Conservation (phyloP, 2,797 vertebrate species). For the Bradypodion pumilum region DNA sequence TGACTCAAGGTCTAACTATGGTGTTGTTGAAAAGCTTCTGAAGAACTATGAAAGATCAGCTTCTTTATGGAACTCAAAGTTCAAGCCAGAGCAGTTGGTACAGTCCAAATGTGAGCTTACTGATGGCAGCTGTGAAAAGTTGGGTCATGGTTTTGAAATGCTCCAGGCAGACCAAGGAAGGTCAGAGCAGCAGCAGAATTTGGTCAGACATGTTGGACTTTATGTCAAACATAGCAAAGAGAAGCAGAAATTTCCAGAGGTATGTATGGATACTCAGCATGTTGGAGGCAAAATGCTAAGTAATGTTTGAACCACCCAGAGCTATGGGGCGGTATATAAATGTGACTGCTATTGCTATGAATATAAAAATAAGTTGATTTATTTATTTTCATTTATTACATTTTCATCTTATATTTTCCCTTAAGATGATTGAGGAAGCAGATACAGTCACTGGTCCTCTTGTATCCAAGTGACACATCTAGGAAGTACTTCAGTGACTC, state of each 20-base stretch:
- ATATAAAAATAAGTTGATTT: conserved; percentile 24
- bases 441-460: background rate
- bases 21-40: conserved; percentile 91
- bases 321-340: too few relatives aligned
- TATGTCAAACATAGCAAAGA: conserved; percentile 68
- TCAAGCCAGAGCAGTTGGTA: conserved; percentile 67
- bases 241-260: conserved; percentile 72
- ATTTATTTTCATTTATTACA: background rate
- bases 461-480: background rate
- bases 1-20: conserved; percentile 94
- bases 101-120: conserved; percentile 63
- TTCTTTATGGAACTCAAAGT: conserved; percentile 65
- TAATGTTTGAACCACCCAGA: too few relatives aligned
- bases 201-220: conserved; percentile 60
- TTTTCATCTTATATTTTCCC: background rate
- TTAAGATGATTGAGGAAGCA: background rate
- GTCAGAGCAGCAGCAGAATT: conserved; percentile 73
- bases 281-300: too few relatives aligned
- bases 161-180: conserved; percentile 78
- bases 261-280: too few relatives aligned
- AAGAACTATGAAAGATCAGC: conserved; percentile 88
- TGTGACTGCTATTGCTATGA: too few relatives aligned
- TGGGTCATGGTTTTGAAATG: conserved; percentile 80
- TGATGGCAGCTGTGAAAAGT: conserved; percentile 66
- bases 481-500: background rate